Evolutionary conservation across 2,888 invertebrate species (phyloP), one percentile per base, ranked within the genome.

Genomic region (Nesidiocoris tenuis): DNA sequence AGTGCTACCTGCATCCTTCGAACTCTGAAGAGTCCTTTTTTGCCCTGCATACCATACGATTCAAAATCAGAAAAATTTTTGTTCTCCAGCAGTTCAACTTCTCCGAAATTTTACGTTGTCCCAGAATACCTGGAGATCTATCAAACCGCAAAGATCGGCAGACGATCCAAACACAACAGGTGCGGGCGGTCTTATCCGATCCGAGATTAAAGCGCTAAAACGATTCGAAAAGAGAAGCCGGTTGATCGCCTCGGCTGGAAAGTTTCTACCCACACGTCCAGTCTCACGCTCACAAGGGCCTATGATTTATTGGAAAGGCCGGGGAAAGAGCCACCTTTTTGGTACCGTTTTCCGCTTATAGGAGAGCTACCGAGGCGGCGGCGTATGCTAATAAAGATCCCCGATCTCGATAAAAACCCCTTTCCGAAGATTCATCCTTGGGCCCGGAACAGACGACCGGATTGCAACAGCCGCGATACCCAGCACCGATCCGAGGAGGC

Each of bases 331-430:
- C 39, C 39, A 39, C 39, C 39, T 39, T 39, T 39, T 39, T 39
- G 5, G 39, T 3, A 39, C 39, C 39, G 39, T 39, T 39, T 39
- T 39, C 39, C 39, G 39, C 39, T n/a, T n/a, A 39, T 39, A 39
- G 39, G 39, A 39, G 59, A 59, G 59, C 59, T n/a, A 17, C 59
- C 17, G 59, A 5, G n/a, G 59, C n/a, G 59, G 59, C 18, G 59
- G 59, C 70, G 70, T 70, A 70, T 70, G 70, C 70, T 70, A 70
- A 70, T 70, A 70, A 70, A 70, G 70, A 70, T 70, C 70, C 54
- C 24, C 59, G 17, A 39, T 39, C 39, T 39, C 22, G 70, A 70
- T 70, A 70, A 59, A n/a, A 59, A 56, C 70, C 70, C 21, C 25
- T 59, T 39, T 39, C 12, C 39, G 39, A 39, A 39, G 39, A 7